phyloP scores from a whole-genome alignment of 2,888 invertebrate species.

The Orchesellides sinensis region DNA sequence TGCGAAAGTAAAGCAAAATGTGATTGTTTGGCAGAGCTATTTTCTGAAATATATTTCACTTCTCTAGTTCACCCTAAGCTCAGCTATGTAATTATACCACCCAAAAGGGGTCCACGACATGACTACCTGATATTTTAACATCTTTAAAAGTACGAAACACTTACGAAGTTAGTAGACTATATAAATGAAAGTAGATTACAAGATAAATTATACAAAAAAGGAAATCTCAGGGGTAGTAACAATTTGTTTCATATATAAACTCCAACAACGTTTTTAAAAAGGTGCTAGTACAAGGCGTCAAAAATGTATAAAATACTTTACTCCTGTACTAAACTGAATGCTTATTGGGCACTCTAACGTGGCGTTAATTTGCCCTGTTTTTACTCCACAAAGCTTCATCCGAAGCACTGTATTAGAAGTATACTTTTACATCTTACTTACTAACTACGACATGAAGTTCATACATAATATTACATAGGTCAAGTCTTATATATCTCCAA shows the following conservation, averaged over 20 bases:
- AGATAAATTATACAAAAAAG: slow-evolving; percentile 21
- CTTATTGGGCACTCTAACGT: slow-evolving; percentile 29
- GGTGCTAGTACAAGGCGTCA: slow-evolving; percentile 48
- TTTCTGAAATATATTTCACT: too few relatives aligned
- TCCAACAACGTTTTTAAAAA: too few relatives aligned
- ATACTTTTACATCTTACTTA: slow-evolving; percentile 17
- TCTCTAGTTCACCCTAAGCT: too few relatives aligned
- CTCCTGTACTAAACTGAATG: neutral
- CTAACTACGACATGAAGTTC: slow-evolving; percentile 32
- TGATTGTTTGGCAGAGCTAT: slow-evolving; percentile 8
- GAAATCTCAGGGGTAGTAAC: neutral
- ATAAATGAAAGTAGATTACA: slow-evolving; percentile 18
- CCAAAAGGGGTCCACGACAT: too few relatives aligned
- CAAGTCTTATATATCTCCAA: slow-evolving; percentile 62
- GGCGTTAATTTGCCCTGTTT: slow-evolving; percentile 4
- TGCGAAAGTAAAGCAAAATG: slow-evolving; percentile 29
- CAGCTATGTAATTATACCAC: too few relatives aligned
- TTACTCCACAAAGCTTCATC: slow-evolving; percentile 52
- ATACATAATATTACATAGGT: slow-evolving; percentile 56
- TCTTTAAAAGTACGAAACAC: too few relatives aligned
- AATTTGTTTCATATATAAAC: too few relatives aligned
- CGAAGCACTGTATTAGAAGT: slow-evolving; percentile 19
- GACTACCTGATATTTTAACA: too few relatives aligned
- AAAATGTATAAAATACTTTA: slow-evolving; percentile 62
- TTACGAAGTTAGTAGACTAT: too few relatives aligned